Evolutionary conservation across 2,113 vertebrate species (phyloP).

Genomic region (Oceanites oceanicus): DNA sequence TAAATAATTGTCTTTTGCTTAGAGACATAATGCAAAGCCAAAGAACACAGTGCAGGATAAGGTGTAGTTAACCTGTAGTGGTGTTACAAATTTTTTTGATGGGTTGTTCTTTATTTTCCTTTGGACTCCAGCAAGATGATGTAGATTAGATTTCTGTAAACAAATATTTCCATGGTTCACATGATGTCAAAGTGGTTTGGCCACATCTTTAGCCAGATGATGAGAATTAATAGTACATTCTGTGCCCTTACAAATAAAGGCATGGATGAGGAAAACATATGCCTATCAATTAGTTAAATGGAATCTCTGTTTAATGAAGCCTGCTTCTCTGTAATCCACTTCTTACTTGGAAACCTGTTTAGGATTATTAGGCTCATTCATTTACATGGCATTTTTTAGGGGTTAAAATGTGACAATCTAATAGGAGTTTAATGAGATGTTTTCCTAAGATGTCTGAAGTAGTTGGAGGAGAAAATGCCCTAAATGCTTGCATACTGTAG

Average conservation of each 20-base stretch:
- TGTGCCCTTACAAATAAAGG: not conserved
- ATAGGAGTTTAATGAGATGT: not conserved
- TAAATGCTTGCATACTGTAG: not conserved
- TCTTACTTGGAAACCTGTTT: not conserved
- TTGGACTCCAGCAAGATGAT: not conserved
- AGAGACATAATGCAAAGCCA: not conserved
- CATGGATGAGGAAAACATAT: not conserved
- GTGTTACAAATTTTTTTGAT: rapidly evolving
- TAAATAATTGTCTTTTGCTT: not conserved
- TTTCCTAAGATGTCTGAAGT: not conserved
- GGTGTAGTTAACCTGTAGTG: not conserved
- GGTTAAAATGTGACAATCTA: not conserved
- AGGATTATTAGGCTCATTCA: not conserved
- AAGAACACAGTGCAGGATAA: not conserved
- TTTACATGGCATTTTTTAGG: not conserved
- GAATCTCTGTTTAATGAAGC: not conserved
- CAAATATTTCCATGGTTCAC: not conserved
- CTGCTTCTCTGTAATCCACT: not conserved
- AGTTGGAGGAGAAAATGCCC: not conserved
- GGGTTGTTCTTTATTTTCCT: not conserved
- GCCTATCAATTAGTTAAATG: not conserved
- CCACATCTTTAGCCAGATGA: not conserved
- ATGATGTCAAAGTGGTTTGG: not conserved
- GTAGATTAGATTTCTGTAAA: not conserved
- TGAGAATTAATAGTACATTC: not conserved